Conservation (phyloP, 2,113 vertebrate genomes). For the Apodemus speciosus region DNA sequence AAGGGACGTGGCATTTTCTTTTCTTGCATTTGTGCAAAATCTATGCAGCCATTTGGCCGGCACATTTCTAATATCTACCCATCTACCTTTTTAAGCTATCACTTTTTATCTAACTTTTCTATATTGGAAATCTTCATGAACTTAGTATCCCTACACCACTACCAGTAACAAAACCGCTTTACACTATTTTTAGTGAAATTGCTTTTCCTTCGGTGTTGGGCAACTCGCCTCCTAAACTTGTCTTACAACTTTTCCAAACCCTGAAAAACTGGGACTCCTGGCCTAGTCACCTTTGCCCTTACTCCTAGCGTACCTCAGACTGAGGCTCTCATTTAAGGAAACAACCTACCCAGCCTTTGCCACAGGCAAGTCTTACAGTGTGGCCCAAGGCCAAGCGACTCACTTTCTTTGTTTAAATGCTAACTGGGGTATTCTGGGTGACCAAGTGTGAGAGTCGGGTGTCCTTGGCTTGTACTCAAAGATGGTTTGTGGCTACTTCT, state of each 20-base stretch:
- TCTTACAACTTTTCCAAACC: neutral
- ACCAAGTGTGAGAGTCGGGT: neutral
- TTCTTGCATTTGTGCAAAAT: neutral
- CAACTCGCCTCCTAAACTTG: neutral
- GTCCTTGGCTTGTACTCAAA: neutral
- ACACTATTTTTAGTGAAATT: neutral
- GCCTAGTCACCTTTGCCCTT: neutral
- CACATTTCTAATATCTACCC: neutral
- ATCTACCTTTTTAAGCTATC: neutral
- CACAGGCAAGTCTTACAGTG: neutral
- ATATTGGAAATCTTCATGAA: neutral
- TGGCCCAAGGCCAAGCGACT: neutral
- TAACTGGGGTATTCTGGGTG: neutral
- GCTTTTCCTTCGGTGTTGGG: neutral
- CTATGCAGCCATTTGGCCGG: neutral
- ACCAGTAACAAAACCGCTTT: neutral
- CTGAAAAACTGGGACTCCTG: neutral
- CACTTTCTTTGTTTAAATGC: neutral
- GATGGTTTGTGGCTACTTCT: neutral
- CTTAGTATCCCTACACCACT: neutral
- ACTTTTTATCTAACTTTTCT: neutral
- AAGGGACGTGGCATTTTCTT: slow-evolving; percentile 48
- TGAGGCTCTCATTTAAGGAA: neutral
- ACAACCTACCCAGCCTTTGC: neutral
- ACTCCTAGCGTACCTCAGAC: neutral